These are phyloP conservation scores for Melieria picta DNA, from an alignment of 2,888 invertebrate species.

Conservation along the genomic window DNA sequence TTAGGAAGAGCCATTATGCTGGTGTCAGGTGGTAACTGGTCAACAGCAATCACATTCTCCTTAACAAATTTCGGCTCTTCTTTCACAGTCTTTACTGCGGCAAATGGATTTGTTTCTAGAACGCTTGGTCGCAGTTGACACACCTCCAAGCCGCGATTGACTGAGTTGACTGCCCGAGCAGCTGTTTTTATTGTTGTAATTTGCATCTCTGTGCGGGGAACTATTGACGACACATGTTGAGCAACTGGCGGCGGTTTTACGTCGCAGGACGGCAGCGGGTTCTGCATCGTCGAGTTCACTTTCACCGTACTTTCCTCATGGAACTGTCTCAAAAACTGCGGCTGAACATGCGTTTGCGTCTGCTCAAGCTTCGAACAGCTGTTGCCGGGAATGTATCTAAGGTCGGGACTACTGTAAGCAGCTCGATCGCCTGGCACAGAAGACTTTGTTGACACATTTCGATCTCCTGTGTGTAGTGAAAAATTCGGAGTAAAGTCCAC, in stretches of 20 bases:
- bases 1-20: slow-evolving; percentile 47
- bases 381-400: too few species aligned
- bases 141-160: not conserved
- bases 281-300: too few species aligned
- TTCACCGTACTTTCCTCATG: too few species aligned
- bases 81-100: slow-evolving; percentile 44
- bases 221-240: slow-evolving; percentile 27
- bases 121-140: slow-evolving; percentile 58
- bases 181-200: slow-evolving; percentile 19
- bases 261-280: too few species aligned
- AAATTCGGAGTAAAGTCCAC: slow-evolving; percentile 85
- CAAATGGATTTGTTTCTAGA: slow-evolving; percentile 57
- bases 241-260: too few species aligned
- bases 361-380: too few species aligned
- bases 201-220: slow-evolving; percentile 1
- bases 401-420: too few species aligned
- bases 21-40: slow-evolving; percentile 51
- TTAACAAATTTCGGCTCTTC: slow-evolving; percentile 38
- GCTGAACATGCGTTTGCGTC: too few species aligned
- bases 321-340: too few species aligned
- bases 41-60: slow-evolving; percentile 38
- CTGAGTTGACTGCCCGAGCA: slow-evolving; percentile 47
- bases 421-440: slow-evolving; percentile 10
- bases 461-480: slow-evolving; percentile 52
- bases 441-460: slow-evolving; percentile 9